Base-by-base conservation (phyloP, 2,888 invertebrate genomes). In the Carabus problematicus region DNA sequence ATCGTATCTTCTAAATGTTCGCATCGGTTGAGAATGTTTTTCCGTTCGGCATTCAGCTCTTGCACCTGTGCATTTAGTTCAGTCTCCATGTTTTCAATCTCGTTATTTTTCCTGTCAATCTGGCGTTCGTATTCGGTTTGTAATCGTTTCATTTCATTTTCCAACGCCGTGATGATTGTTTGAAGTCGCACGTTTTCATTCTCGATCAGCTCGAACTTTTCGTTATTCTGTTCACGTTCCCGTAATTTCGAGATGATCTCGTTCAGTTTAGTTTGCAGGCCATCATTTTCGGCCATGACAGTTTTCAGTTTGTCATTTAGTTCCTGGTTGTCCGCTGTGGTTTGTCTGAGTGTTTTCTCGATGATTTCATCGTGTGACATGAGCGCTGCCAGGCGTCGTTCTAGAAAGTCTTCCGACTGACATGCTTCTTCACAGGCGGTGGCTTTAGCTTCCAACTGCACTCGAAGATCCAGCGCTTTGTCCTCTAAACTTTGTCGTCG, bases 281-380 rank as follows among this genome's bases (percentile, higher is more conserved):
- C 82, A 70, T 85, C 84, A 70, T 86, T 84, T 71, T 87, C 86
- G 71, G 84, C 85, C 58, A 79, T 80, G 1, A 87, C 74, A 72
- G 84, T 79, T 69, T 85, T 82, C 66, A 87, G 82, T 75, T 88
- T 87, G 70, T 84, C 82, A 71, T 84, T 82, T 16, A 87, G 79
- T 68, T 85, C 84, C 72, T 81, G 82, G 73, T 88, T 85, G 77
- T 88, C 87, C 72, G 82, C 82, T 71, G 85, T 83, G 1, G 86
- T 82, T 73, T 87, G 86, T 72, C 88, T 82, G 70, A 91, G 82
- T 74, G 88, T 87, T 8, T 79, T 78, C 64, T 86, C 86, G 19
- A 90, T 84, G 9, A 85, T 83, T 75, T 89, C 87, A 73, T 91
- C 89, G 66, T 87, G 87, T 29, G 87, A 85, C 66, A 85, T 85